A percentile compares a stretch with the other conserved stretches of the same genome.
These are phyloP conservation scores for Trichonephila inaurata DNA, from an alignment of 1,140 invertebrate genomes.

Conservation along the genomic window DNA sequence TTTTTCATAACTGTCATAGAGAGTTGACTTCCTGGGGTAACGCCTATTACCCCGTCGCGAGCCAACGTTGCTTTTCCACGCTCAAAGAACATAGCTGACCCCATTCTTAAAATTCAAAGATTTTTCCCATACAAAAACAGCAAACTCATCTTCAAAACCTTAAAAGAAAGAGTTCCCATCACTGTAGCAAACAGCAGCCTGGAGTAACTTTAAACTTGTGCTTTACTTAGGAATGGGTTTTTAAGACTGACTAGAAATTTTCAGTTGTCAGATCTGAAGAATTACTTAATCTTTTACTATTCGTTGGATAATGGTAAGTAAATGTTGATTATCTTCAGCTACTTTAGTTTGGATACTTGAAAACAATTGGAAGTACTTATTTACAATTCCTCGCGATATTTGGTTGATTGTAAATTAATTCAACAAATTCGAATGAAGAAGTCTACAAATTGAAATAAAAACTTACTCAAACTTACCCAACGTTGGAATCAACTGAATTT, in stretches of 20 bases:
- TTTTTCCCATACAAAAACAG: constrained; percentile 59
- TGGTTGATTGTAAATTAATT: too few relatives aligned
- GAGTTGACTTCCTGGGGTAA: constrained; percentile 41
- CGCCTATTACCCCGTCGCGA: constrained; percentile 45
- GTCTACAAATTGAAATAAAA: too few relatives aligned
- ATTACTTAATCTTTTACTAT: neutral
- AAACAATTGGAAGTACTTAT: too few relatives aligned
- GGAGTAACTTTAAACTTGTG: neutral
- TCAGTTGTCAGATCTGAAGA: neutral
- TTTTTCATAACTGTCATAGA: constrained; percentile 49
- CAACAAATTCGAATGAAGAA: too few relatives aligned
- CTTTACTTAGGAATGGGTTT: too few relatives aligned
- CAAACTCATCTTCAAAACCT: constrained; percentile 57
- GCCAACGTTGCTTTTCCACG: constrained; percentile 44
- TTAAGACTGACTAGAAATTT: neutral
- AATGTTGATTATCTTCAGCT: too few relatives aligned
- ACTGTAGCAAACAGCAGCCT: neutral
- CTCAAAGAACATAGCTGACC: constrained; percentile 54
- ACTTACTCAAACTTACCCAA: too few relatives aligned
- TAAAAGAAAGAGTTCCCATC: neutral
- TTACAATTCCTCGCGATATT: too few relatives aligned
- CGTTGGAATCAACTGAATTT: too few relatives aligned
- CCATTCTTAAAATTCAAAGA: constrained; percentile 68
- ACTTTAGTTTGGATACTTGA: too few relatives aligned
- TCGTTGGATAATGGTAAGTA: too few relatives aligned